Evolutionary conservation across 2,888 invertebrate genomes (phyloP).

Genomic region (Patella ulyssiponensis): DNA sequence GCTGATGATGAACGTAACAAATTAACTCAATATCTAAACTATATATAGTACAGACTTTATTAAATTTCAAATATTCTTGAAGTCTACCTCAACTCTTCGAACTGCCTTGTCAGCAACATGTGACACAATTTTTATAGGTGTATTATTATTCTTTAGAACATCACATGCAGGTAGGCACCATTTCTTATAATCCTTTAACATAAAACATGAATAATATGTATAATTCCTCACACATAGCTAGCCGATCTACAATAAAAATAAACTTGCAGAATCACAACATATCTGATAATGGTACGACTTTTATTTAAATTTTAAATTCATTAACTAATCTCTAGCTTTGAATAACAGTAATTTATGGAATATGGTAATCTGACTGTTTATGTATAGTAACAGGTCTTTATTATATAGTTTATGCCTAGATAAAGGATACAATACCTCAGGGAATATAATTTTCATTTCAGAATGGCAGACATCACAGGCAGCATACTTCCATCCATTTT

Average conservation of each 20-base stretch:
- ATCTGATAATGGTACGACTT: no score
- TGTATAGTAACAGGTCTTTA: neutral
- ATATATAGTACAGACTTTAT: neutral
- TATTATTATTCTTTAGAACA: neutral
- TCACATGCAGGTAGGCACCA: slow-evolving; percentile 10
- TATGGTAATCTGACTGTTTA: no score
- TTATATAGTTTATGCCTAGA: no score
- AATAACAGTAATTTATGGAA: no score
- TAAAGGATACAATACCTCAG: neutral
- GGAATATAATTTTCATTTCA: slow-evolving; percentile 15
- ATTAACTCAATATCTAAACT: neutral
- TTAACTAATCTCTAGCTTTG: no score
- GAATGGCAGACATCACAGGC: slow-evolving; percentile 16
- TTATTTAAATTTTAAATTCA: no score
- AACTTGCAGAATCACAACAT: no score
- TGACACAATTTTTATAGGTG: neutral
- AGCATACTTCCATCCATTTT: neutral
- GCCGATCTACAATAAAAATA: no score
- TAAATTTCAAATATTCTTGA: neutral
- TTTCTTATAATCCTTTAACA: slow-evolving; percentile 17
- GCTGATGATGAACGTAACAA: no score
- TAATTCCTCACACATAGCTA: no score
- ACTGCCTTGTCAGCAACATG: neutral
- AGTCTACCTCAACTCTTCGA: neutral
- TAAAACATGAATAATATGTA: no score